Evolutionary conservation across 2,797 vertebrate genomes (phyloP), one percentile per base, ranked within the genome.

Genomic region (Thalassophryne amazonica): DNA sequence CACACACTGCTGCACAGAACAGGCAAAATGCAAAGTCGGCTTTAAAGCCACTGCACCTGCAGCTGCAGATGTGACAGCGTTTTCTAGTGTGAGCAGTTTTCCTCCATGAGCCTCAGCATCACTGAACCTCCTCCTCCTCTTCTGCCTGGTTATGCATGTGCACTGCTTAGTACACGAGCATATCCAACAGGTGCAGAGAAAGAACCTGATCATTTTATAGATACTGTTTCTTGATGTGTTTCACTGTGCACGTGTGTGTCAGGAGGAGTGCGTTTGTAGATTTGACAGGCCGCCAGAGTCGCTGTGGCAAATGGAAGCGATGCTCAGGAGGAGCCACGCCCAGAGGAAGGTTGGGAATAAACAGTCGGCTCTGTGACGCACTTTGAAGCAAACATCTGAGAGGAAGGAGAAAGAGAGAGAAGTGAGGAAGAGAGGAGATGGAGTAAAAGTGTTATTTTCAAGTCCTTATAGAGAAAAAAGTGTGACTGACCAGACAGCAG

Each of bases 361-460:
- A 88, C 76, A 79, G 47, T 13, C 37, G 5, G 75, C 75, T 71
- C 75, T 67, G 67, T 89, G 86, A 89, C 80, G 76, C 83, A 84
- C 83, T 74, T 83, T 76, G 70, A 81, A 80, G 64, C 38, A n/a
- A 65, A 72, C 73, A 72, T 77, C 60, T 72, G 39, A 83, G 55
- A 52, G 53, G 19, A 52, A 42, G 41, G 24, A 24, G 54, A 43
- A 47, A 47, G 22, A 48, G 45, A 25, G 34, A 30, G 33, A 15
- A 57, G 36, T 6, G 21, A 41, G 33, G 39, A 37, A 23, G 37
- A 42, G 47, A 68, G 4, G 38, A 31, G 20, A 39, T 22, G 32
- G 40, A 54, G 60, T n/a, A 11, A 59, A 72, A 60, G 53, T 32
- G 45, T 32, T 45, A 39, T 59, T 80, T 73, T 53, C 21, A 47